Evolutionary conservation across 2,113 vertebrate genomes (phyloP).

Genomic region (Anarrhichthys ocellatus): DNA sequence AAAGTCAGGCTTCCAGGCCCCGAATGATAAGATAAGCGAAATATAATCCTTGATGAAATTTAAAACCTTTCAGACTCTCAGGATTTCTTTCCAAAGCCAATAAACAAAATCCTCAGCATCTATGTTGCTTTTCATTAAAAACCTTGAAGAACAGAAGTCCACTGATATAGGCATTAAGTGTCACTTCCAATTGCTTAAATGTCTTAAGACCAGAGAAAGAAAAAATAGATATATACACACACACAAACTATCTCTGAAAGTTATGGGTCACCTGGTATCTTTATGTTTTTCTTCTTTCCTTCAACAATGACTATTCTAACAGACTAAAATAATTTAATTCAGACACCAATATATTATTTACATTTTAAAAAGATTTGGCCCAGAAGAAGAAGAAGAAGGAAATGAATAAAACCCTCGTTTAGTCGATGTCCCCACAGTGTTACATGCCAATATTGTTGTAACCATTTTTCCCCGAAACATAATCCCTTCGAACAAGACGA

Average conservation of each 20-base stretch:
- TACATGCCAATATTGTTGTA: too few species aligned
- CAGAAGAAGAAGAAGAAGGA: too few species aligned
- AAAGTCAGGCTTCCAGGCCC: not conserved
- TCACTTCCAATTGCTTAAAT: not conserved
- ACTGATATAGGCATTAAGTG: not conserved
- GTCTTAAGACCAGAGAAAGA: not conserved
- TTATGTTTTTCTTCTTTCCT: not conserved
- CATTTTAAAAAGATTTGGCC: not conserved
- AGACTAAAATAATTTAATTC: not conserved
- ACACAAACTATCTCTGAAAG: not conserved
- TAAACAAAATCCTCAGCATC: not conserved
- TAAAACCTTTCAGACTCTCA: not conserved
- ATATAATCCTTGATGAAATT: slow-evolving; percentile 24
- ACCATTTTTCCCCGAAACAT: not conserved
- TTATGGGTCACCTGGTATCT: not conserved
- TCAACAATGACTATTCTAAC: not conserved
- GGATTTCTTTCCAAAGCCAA: not conserved
- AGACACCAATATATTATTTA: not conserved
- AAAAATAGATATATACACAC: too few species aligned
- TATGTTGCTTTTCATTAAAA: slow-evolving; percentile 3
- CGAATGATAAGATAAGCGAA: slow-evolving; percentile 28
- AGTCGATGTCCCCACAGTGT: too few species aligned
- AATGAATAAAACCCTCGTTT: not conserved
- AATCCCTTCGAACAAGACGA: not conserved
- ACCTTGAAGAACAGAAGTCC: not conserved